Base-by-base conservation (phyloP, 2,888 invertebrate species). In the Calephelis perditalis region DNA sequence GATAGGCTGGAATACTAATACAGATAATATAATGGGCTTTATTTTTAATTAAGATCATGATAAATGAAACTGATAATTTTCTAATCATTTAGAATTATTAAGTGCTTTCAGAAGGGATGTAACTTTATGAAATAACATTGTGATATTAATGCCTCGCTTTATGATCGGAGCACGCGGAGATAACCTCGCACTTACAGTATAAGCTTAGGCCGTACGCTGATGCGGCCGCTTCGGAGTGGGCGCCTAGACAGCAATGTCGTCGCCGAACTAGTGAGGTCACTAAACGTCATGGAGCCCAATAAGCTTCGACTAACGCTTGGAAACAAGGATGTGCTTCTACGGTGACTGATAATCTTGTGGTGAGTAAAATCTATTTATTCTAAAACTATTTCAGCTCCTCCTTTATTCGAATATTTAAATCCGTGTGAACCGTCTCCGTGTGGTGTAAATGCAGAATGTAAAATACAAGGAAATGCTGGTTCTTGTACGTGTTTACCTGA, bases 401-500 rank as follows among this genome's bases (percentile, higher is more conserved):
- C 78, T 74, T 77, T 78, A 73, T 70, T 78, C 71, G 90, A 90
- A 78, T 86, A 82, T 74, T 76, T 90, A 74, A 89, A 89, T 71
- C 93, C 93, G 61, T 94, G 94, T 74, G 89, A 91, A 67, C 93
- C 93, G 63, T 91, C 92, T 54, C 94, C 94, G 64, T 94, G 94
- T 81, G 94, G 94, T 67, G 78, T 91, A 45, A 95, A 95, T 80
- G 94, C 95, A n/a, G 91, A 93, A 68, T 96, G 95, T 77, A 92
- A 92, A 77, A 94, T 94, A 73, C 93, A 94, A 81, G 94, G 94
- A 69, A 93, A 92, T 62, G 95, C 94, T 49, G 95, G 95, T 65
- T 93, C 95, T 55, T 96, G 96, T 75, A 92, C 92, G 68, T 95
- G 95, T 76, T 78, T 93, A 62, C 91, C 93, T 7, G 94, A 94